Conservation (phyloP, 30 jellyfish, hydroid and myxozoan genomes). For the Aurelia aurita region DNA sequence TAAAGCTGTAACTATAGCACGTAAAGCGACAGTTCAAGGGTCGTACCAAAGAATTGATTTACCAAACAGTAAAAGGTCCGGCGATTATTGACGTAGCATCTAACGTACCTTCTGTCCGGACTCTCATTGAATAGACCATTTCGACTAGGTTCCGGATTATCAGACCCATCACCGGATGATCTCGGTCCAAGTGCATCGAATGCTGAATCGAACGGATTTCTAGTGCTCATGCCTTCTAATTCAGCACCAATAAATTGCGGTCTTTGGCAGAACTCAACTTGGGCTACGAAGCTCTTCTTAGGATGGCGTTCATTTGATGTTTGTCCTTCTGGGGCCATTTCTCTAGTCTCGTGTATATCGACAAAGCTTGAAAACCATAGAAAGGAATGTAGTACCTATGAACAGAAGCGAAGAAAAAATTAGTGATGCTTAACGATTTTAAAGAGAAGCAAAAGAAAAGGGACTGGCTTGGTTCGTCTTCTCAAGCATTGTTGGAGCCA, state of each 20-base stretch:
- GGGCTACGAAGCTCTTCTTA: slow-evolving; percentile 19
- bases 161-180: slow-evolving; percentile 88
- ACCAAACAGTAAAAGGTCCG: too few relatives aligned
- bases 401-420: background rate
- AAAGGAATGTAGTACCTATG: slow-evolving; percentile 52
- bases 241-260: slow-evolving; percentile 47
- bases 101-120: slow-evolving; percentile 55
- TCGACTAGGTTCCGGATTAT: slow-evolving; percentile 48
- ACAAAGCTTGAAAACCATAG: slow-evolving; percentile 67
- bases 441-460: too few relatives aligned
- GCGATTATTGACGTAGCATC: too few relatives aligned
- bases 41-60: too few relatives aligned
- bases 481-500: too few relatives aligned
- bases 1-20: too few relatives aligned
- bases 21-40: too few relatives aligned
- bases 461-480: too few relatives aligned
- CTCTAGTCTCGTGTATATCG: slow-evolving; percentile 16
- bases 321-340: slow-evolving; percentile 65
- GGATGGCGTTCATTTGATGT: slow-evolving; percentile 4
- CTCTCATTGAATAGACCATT: slow-evolving; percentile 25
- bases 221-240: background rate
- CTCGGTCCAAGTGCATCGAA: slow-evolving; percentile 78
- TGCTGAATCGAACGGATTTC: background rate
- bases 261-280: slow-evolving; percentile 67
- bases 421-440: too few relatives aligned